Conservation (phyloP, 2,113 vertebrate species). For the Oncorhynchus masou region DNA sequence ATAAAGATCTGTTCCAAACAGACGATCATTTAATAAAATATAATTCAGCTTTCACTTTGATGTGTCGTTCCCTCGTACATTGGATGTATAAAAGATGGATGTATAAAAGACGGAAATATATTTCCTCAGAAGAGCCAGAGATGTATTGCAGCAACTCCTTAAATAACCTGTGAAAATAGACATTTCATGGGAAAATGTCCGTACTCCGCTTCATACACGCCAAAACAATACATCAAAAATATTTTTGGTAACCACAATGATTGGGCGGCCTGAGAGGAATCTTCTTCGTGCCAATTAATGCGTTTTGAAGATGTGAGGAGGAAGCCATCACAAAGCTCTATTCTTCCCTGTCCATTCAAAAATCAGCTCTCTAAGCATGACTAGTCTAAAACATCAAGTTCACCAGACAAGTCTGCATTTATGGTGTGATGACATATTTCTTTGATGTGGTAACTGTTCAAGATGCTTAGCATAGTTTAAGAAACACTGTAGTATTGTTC, state of each 20-base stretch:
- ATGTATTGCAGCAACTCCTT: background rate
- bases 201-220: background rate
- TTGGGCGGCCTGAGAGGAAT: background rate
- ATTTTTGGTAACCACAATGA: background rate
- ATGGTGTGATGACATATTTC: background rate
- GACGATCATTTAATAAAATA: too few species aligned
- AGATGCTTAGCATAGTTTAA: constrained; percentile 33
- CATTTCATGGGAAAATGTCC: background rate
- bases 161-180: background rate
- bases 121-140: background rate
- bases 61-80: background rate
- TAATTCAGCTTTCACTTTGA: background rate
- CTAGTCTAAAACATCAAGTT: background rate
- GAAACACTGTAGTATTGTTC: constrained; percentile 18
- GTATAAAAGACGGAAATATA: too few species aligned
- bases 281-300: background rate
- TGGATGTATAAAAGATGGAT: too few species aligned
- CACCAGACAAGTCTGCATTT: background rate
- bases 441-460: constrained; percentile 9
- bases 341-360: background rate
- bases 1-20: background rate
- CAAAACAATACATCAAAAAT: background rate
- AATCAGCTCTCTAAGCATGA: background rate
- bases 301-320: background rate
- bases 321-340: background rate